Evolutionary conservation across 2,113 vertebrate species (phyloP).

Genomic region (Rhea pennata): DNA sequence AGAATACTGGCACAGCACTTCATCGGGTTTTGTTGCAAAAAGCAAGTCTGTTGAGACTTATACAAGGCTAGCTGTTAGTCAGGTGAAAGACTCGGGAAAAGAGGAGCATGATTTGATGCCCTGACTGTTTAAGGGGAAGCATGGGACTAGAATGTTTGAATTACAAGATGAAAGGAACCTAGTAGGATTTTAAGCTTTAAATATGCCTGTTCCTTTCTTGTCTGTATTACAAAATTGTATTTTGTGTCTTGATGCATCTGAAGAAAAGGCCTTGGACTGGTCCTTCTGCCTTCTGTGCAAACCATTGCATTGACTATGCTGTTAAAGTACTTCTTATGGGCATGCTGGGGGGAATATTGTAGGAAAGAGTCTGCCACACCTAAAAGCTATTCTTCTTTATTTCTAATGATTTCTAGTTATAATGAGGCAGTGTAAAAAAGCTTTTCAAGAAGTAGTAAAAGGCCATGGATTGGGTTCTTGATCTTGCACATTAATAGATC

Average conservation of each 20-base stretch:
- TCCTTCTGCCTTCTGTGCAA: not conserved
- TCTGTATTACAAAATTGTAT: rapidly evolving
- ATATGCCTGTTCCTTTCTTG: rapidly evolving
- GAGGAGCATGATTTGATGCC: not conserved
- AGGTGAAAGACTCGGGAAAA: rapidly evolving
- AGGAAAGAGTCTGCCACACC: not conserved
- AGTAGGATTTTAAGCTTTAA: not conserved
- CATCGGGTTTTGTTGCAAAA: not conserved
- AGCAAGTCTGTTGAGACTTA: not conserved
- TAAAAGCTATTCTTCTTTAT: not conserved
- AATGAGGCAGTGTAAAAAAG: not conserved
- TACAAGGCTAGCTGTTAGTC: not conserved
- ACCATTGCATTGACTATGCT: rapidly evolving
- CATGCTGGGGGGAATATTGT: not conserved
- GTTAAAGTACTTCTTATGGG: not conserved
- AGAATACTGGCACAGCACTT: not conserved
- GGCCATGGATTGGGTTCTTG: not conserved
- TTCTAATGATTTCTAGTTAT: not conserved
- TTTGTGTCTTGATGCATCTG: not conserved
- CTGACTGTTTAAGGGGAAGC: not conserved
- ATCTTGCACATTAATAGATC: not conserved
- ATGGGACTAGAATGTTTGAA: rapidly evolving
- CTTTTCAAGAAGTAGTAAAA: not conserved
- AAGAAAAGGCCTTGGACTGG: not conserved
- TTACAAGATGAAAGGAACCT: not conserved